Percentiles rank a stretch among this genome's conserved stretches.
Conservation (phyloP, 1,140 invertebrate species). For the Physella acuta region DNA sequence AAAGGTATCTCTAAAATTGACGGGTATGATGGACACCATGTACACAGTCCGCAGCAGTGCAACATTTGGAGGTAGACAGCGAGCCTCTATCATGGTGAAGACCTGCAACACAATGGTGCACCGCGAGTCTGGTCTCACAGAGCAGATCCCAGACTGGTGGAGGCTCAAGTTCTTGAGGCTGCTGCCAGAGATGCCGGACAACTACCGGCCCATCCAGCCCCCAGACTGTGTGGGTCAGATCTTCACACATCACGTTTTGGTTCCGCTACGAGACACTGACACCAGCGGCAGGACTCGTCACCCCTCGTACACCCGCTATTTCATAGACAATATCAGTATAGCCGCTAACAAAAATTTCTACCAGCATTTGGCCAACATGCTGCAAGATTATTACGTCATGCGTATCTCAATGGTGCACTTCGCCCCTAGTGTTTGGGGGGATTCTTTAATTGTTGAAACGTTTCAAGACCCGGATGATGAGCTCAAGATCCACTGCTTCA, state of each 20-base stretch:
- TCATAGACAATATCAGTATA: constrained; percentile 36
- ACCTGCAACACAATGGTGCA: constrained; percentile 28
- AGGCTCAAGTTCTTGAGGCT: constrained; percentile 24
- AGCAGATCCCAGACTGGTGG: constrained; percentile 34
- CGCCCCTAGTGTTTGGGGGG: constrained; percentile 28
- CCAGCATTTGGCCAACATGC: constrained; percentile 17
- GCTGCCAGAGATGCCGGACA: constrained; percentile 27
- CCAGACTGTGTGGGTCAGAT: constrained; percentile 27
- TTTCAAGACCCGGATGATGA: constrained; percentile 28
- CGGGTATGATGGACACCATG: constrained; percentile 31
- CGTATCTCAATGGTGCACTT: constrained; percentile 28
- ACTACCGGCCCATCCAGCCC: constrained; percentile 24
- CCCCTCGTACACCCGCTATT: constrained; percentile 31
- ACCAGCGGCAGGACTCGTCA: constrained; percentile 31
- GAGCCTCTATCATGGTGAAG: constrained; percentile 31
- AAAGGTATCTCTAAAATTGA: constrained; percentile 26
- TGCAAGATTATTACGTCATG: constrained; percentile 26
- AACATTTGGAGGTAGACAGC: constrained; percentile 31
- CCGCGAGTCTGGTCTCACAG: constrained; percentile 26
- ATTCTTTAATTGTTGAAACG: constrained; percentile 28
- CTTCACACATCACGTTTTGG: constrained; percentile 29
- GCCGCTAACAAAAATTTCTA: constrained; percentile 31
- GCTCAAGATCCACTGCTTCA: constrained; percentile 28
- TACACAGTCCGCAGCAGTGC: constrained; percentile 29
- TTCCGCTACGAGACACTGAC: constrained; percentile 32